These are phyloP conservation scores for Coenonympha glycerion DNA, from an alignment of 2,888 invertebrate species.

Conservation along the genomic window DNA sequence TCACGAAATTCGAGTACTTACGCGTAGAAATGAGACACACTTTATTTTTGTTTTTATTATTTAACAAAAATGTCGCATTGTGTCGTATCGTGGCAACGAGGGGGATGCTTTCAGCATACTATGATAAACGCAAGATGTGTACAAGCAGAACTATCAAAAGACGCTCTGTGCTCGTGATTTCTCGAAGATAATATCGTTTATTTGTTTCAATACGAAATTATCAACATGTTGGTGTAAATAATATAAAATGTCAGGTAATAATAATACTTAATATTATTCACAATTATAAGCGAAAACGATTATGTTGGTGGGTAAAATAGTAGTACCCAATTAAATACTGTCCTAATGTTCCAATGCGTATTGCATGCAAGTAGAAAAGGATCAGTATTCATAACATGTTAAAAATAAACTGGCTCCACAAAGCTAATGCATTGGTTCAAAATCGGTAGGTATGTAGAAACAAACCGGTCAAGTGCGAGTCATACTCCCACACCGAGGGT, in stretches of 20 bases:
- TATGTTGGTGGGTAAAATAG: too few relatives aligned
- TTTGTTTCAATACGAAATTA: neutral
- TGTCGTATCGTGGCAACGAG: conserved; percentile 61
- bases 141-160: neutral
- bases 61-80: conserved; percentile 57
- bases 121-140: neutral
- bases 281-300: too few relatives aligned
- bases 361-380: too few relatives aligned
- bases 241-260: conserved; percentile 11
- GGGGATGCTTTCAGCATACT: conserved; percentile 2
- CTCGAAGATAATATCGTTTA: neutral
- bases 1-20: conserved; percentile 38
- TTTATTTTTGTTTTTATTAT: conserved; percentile 47
- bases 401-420: too few relatives aligned
- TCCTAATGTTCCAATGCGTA: too few relatives aligned
- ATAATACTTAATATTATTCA: too few relatives aligned
- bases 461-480: too few relatives aligned
- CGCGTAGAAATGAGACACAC: conserved; percentile 39
- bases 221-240: neutral
- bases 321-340: too few relatives aligned
- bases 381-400: too few relatives aligned
- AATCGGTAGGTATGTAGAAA: too few relatives aligned
- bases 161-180: neutral
- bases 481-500: too few relatives aligned
- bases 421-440: too few relatives aligned